phyloP scores from a whole-genome alignment of 2,797 vertebrate species.

The Neostethus bicornis region DNA sequence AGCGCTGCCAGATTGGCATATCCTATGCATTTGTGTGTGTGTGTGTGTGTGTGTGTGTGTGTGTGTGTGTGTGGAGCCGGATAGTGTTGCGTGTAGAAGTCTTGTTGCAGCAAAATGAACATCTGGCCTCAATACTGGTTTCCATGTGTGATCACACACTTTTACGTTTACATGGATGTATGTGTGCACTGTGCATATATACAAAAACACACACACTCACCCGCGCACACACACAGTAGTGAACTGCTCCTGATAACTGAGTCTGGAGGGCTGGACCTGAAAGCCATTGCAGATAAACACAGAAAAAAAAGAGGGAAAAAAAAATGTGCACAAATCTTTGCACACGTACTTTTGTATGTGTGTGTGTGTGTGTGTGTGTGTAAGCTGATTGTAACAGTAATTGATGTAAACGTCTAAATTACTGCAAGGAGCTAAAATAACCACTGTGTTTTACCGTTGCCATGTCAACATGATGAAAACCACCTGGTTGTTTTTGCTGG shows the following conservation, averaged over 20 bases:
- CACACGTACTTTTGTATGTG: conserved; percentile 15
- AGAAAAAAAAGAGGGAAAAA: conserved; percentile 10
- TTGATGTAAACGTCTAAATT: conserved; percentile 83
- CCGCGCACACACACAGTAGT: conserved; percentile 33
- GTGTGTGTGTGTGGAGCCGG: conserved; percentile 51
- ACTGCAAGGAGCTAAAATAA: conserved; percentile 81
- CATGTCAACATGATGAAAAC: conserved; percentile 79
- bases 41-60: conserved; percentile 27
- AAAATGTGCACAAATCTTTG: conserved; percentile 36
- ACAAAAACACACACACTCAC: not conserved
- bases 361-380: conserved; percentile 54
- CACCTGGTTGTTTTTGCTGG: conserved; percentile 67
- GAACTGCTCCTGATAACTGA: conserved; percentile 50
- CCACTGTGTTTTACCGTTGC: conserved; percentile 78
- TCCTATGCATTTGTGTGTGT: conserved; percentile 40
- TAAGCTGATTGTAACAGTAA: conserved; percentile 78
- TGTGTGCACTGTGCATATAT: not conserved
- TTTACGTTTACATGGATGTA: conserved; percentile 20
- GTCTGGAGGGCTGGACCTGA: conserved; percentile 27
- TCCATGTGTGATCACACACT: conserved; percentile 73
- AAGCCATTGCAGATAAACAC: conserved; percentile 42
- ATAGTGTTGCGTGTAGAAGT: conserved; percentile 76
- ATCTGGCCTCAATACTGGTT: conserved; percentile 78
- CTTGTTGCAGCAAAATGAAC: conserved; percentile 79
- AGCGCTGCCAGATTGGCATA: conserved; percentile 69